Conservation (phyloP, 2,113 vertebrate genomes). For the Trichomycterus rosablanca region DNA sequence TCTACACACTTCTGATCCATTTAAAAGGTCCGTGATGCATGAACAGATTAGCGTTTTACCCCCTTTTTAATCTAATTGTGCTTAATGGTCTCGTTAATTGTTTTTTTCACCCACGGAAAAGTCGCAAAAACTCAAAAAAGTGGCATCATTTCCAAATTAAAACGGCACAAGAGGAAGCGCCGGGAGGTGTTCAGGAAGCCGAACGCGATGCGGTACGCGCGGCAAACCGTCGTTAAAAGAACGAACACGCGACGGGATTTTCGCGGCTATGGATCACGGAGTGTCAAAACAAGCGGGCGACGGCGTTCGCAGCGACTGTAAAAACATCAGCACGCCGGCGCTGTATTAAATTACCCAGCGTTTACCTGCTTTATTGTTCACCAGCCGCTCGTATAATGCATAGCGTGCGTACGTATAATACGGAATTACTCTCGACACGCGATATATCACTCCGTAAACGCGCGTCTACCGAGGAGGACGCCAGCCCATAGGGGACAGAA, state of each 20-base stretch:
- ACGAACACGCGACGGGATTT: neutral
- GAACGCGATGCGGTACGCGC: neutral
- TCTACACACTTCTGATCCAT: neutral
- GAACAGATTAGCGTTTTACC: neutral
- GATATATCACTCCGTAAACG: neutral
- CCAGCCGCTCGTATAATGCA: neutral
- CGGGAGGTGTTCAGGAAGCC: neutral
- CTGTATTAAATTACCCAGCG: neutral
- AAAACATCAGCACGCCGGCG: neutral
- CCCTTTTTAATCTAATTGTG: constrained; percentile 14
- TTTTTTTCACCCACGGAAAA: neutral
- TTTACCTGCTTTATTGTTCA: neutral
- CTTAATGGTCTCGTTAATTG: constrained; percentile 12
- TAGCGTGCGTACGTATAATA: neutral
- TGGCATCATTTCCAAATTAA: constrained; percentile 2
- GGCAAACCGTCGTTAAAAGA: neutral
- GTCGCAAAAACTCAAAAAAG: neutral
- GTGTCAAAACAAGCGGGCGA: neutral
- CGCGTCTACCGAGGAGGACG: neutral
- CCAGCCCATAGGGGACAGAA: neutral
- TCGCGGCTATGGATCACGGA: neutral
- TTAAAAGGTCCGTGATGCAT: neutral
- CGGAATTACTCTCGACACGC: neutral
- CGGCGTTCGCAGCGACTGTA: neutral
- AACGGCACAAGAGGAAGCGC: neutral